A percentile compares a stretch with the other conserved stretches of the same genome.
These are phyloP conservation scores for Drosophila atroscutellata DNA, from an alignment of 2,888 invertebrate species.

Conservation along the genomic window DNA sequence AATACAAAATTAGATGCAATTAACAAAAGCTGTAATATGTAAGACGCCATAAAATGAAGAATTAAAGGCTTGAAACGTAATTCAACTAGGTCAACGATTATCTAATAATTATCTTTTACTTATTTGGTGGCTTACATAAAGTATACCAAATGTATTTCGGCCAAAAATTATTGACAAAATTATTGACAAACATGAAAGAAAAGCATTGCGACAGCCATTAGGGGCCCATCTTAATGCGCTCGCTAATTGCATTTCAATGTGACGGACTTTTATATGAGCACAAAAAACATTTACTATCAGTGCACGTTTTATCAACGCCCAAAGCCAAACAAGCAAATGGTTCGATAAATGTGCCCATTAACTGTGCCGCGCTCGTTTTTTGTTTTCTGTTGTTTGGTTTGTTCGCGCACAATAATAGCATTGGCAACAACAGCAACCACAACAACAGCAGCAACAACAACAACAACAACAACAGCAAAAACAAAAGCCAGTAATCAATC, in stretches of 20 bases:
- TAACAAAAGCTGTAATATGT: not conserved
- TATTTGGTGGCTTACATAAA: not conserved
- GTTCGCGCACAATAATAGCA: conserved; percentile 14
- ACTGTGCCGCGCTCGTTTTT: conserved; percentile 51
- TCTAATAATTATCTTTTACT: not conserved
- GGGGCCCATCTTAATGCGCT: conserved; percentile 7
- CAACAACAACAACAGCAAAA: conserved; percentile 16
- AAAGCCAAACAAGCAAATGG: conserved; percentile 46
- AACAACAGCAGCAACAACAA: conserved; percentile 15
- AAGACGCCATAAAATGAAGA: not conserved
- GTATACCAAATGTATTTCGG: not conserved
- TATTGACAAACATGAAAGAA: not conserved
- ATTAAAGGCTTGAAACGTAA: not conserved
- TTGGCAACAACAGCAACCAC: conserved; percentile 9
- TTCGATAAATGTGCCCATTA: conserved; percentile 70
- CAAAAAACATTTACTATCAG: conserved; percentile 52
- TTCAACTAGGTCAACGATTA: not conserved
- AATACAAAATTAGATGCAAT: not conserved
- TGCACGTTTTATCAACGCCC: conserved; percentile 51
- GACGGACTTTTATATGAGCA: conserved; percentile 56
- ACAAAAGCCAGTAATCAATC: conserved; percentile 58
- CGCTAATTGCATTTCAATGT: conserved; percentile 61
- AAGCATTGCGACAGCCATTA: conserved; percentile 2
- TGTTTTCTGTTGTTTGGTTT: conserved; percentile 2
- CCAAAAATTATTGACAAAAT: not conserved